Percentiles rank a stretch among this genome's conserved stretches.
phyloP scores from a whole-genome alignment of 2,888 invertebrate species.

The Pammene aurita region DNA sequence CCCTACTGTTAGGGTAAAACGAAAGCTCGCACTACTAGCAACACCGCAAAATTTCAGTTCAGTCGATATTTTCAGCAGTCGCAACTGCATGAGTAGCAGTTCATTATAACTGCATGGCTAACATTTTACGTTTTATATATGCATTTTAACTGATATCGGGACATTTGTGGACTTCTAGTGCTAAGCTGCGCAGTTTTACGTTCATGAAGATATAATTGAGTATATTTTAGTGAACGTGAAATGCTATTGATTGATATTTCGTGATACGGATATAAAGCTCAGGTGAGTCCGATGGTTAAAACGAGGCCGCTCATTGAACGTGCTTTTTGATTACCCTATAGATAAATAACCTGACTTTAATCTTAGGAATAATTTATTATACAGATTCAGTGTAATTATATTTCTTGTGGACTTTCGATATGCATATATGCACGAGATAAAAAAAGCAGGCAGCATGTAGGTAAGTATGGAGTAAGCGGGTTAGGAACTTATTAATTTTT shows the following conservation, averaged over 20 bases:
- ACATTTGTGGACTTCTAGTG: constrained; percentile 3
- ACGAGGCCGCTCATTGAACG: constrained; percentile 22
- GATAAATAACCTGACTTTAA: constrained; percentile 12
- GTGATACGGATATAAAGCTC: constrained; percentile 26
- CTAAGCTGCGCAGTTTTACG: constrained; percentile 1
- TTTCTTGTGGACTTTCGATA: not conserved
- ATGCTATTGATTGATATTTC: constrained; percentile 35
- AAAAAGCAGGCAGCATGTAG: no score
- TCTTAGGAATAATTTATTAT: constrained; percentile 5
- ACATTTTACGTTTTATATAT: constrained; percentile 12
- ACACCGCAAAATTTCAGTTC: constrained; percentile 43
- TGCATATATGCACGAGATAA: not conserved
- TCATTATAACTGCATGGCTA: constrained; percentile 6
- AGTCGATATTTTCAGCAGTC: constrained; percentile 61
- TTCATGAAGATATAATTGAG: not conserved
- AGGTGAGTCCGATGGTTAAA: constrained; percentile 26
- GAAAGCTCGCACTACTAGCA: constrained; percentile 23
- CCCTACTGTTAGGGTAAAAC: constrained; percentile 9
- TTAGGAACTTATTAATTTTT: no score
- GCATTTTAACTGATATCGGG: not conserved
- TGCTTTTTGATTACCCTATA: constrained; percentile 10
- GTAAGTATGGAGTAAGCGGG: no score
- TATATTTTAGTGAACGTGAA: constrained; percentile 1
- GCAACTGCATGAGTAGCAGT: constrained; percentile 30
- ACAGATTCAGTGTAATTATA: not conserved